A percentile compares a stretch with the other conserved stretches of the same genome.
phyloP scores from a whole-genome alignment of 2,797 vertebrate species.

The Pitangus sulphuratus region DNA sequence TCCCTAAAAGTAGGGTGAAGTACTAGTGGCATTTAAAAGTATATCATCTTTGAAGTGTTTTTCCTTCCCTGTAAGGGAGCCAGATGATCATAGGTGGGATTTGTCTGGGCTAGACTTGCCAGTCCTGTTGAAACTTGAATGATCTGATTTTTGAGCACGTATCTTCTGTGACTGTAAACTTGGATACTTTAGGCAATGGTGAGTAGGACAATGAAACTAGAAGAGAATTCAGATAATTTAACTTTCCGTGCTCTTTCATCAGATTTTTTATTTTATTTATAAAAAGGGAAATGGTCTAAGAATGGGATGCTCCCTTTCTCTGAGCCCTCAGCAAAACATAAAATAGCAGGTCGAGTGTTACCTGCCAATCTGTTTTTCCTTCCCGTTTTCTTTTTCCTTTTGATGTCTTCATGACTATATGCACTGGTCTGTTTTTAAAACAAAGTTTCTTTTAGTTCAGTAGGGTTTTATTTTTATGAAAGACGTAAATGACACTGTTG shows the following conservation, averaged over 20 bases:
- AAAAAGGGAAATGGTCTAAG: neutral
- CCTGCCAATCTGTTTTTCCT: neutral
- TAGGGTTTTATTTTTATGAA: neutral
- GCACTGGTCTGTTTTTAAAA: neutral
- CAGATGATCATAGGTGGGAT: neutral
- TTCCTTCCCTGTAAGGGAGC: neutral
- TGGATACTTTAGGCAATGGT: neutral
- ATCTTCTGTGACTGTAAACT: neutral
- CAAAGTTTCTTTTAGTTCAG: neutral
- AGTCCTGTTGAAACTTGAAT: constrained; percentile 41
- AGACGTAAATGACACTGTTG: neutral
- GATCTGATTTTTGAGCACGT: neutral
- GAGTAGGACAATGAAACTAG: neutral
- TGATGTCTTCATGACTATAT: neutral
- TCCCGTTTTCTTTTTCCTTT: neutral
- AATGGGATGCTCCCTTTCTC: neutral
- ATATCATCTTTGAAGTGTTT: neutral
- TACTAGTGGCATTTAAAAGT: neutral
- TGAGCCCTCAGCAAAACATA: neutral
- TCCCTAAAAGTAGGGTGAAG: neutral
- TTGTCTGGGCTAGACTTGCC: constrained; percentile 6
- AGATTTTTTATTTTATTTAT: neutral
- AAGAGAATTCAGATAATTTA: neutral
- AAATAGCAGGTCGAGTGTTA: neutral
- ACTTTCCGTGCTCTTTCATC: neutral